Base-by-base conservation (phyloP, 2,888 invertebrate species). In the Dryococelus australis region DNA sequence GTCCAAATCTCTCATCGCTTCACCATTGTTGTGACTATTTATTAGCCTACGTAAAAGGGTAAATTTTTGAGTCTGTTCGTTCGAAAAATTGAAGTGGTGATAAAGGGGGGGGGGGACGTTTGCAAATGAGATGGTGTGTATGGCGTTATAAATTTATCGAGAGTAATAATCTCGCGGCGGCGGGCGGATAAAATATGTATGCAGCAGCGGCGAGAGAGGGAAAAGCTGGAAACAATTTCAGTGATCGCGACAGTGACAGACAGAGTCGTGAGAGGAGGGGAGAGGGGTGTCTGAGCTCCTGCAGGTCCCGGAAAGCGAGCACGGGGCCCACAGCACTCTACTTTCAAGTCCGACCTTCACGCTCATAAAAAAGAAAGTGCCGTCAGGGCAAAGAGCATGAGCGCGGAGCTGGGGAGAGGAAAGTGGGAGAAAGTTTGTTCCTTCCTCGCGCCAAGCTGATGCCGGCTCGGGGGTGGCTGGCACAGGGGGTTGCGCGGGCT, bases 181-280 rank as follows among this genome's bases (percentile, higher is more conserved):
- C 8, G 65, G 8, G 65, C 24, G n/a, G 65, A 65, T 65, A 65
- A 65, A 65, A 65, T 65, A 65, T 65, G 65, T 65, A 65, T 65
- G 65, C 13, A 20, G 24, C 27, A n/a, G 53, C 9, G 43, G 85
- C 10, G 27, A 47, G 9, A 16, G 51, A 47, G 53, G 85, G 85
- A 16, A n/a, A 24, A 43, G 85, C 24, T 4, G 51, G 85, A 27
- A 2, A 51, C 43, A 3, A 51, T 35, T 27, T 85, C 27, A n/a
- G 85, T 16, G 47, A 26, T 65, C 65, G 20, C 65, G 65, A 65
- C 65, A 80, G 85, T 85, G 81, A 85, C 85, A 85, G 84, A 87
- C 85, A 87, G 85, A 85, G 85, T 53, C 87, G 47, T 65, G 24
- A 65, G 24, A 12, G 47, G 28, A 16, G 26, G 83, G 28, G 35